Evolutionary conservation across 2,113 vertebrate genomes (phyloP).

Genomic region (Ceyx margarethae): DNA sequence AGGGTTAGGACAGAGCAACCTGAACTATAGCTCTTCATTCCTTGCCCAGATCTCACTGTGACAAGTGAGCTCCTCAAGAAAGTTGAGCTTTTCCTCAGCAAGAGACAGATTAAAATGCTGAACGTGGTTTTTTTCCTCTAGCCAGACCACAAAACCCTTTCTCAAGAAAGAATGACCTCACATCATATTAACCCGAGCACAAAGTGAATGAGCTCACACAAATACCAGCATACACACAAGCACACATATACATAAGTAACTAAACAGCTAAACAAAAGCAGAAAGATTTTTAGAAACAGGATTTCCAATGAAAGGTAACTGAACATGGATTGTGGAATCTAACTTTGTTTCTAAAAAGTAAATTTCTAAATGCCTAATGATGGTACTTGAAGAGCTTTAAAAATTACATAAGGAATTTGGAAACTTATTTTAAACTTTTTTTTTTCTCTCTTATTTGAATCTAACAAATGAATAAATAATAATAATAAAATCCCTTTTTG

Average conservation of each 20-base stretch:
- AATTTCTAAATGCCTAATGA: neutral
- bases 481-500: neutral
- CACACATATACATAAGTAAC: neutral
- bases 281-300: neutral
- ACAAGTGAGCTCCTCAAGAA: neutral
- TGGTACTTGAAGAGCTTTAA: neutral
- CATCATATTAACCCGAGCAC: slow-evolving; percentile 22
- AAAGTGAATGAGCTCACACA: slow-evolving; percentile 15
- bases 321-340: neutral
- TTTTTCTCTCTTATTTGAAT: neutral
- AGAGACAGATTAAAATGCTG: slow-evolving; percentile 38
- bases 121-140: neutral
- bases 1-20: neutral
- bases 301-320: neutral
- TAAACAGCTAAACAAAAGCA: neutral
- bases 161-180: slow-evolving; percentile 61
- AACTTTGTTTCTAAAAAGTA: neutral
- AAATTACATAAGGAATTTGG: neutral
- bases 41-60: neutral
- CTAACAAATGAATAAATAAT: neutral
- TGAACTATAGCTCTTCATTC: neutral
- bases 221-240: neutral
- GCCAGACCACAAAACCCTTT: slow-evolving; percentile 58
- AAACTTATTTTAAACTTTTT: neutral
- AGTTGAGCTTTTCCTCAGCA: neutral